These are phyloP conservation scores for Anabas testudineus DNA, from an alignment of 2,797 vertebrate genomes.

Conservation along the genomic window DNA sequence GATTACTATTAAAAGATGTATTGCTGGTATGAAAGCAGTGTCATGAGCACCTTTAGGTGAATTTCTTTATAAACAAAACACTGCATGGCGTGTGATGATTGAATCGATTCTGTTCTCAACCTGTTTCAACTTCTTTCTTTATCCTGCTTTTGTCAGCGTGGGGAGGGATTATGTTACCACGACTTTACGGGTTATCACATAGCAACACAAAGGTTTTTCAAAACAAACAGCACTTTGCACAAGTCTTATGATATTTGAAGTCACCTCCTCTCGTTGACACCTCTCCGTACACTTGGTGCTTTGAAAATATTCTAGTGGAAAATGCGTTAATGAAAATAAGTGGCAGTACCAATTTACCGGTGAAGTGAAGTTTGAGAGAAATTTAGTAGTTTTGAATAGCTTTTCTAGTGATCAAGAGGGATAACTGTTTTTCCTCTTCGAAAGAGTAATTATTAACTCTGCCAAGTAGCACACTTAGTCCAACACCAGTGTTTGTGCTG, in stretches of 20 bases:
- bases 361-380: conserved; percentile 53
- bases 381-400: conserved; percentile 56
- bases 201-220: conserved; percentile 27
- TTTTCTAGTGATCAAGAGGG: conserved; percentile 64
- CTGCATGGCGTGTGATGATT: background rate
- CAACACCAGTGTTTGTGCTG: conserved; percentile 70
- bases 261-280: background rate
- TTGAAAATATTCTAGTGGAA: conserved; percentile 15
- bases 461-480: conserved; percentile 67
- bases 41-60: background rate
- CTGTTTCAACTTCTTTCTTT: conserved; percentile 23
- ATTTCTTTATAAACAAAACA: conserved; percentile 2
- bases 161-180: conserved; percentile 15
- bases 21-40: background rate
- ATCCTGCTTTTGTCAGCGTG: conserved; percentile 32
- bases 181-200: conserved; percentile 28
- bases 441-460: conserved; percentile 57
- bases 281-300: conserved; percentile 5
- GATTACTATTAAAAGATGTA: no score
- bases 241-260: conserved; percentile 10
- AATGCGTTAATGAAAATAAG: conserved; percentile 37
- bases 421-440: conserved; percentile 68
- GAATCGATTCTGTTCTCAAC: conserved; percentile 6
- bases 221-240: conserved; percentile 19
- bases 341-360: conserved; percentile 28